A percentile compares a stretch with the other conserved stretches of the same genome.
Conservation (phyloP, 30 jellyfish, hydroid and myxozoan species). For the Morbakka virulenta region DNA sequence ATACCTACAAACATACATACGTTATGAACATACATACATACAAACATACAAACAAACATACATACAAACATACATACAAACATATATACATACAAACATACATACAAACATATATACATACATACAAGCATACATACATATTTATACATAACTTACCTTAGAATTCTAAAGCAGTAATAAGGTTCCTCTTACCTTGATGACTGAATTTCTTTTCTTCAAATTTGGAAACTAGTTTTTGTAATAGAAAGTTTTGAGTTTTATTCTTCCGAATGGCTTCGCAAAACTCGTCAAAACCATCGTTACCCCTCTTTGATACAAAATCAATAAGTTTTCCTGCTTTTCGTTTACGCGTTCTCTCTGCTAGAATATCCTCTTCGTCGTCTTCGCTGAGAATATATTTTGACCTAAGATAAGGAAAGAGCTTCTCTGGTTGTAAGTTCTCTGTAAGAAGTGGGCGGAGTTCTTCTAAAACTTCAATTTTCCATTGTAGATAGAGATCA, state of each 20-base stretch:
- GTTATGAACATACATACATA: too few species aligned
- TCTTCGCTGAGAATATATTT: constrained; percentile 42
- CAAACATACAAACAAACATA: too few species aligned
- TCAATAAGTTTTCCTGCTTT: constrained; percentile 46
- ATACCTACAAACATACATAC: too few species aligned
- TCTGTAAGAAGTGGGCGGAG: constrained; percentile 47
- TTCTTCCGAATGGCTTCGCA: constrained; percentile 73
- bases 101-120: too few species aligned
- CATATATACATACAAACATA: too few species aligned
- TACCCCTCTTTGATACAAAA: constrained; percentile 44
- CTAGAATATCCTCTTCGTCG: constrained; percentile 68
- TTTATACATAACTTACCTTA: too few species aligned
- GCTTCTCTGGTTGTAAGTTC: constrained; percentile 57
- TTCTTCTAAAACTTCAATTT: constrained; percentile 57
- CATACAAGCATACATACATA: too few species aligned
- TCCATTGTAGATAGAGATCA: constrained; percentile 43
- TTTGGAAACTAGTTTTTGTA: constrained; percentile 24
- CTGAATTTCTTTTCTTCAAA: constrained; percentile 51
- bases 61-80: too few species aligned
- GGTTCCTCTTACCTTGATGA: neutral
- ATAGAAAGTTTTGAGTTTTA: constrained; percentile 54
- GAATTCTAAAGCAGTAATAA: too few species aligned
- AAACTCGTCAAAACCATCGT: constrained; percentile 58
- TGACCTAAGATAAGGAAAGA: constrained; percentile 48
- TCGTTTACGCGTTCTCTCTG: constrained; percentile 47